These are phyloP conservation scores for Aphis craccivora DNA, from an alignment of 1,140 invertebrate genomes.

Conservation along the genomic window DNA sequence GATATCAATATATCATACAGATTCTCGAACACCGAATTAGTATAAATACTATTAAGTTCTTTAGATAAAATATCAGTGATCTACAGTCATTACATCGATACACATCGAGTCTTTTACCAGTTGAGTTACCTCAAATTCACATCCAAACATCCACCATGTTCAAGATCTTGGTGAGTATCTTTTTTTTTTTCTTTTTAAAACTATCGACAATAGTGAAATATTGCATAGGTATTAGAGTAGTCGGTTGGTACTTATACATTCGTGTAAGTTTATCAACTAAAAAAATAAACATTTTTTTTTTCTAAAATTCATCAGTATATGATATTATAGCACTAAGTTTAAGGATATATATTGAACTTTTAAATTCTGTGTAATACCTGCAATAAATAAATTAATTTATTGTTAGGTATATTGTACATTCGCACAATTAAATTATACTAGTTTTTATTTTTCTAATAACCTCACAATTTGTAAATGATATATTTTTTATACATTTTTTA, in stretches of 20 bases:
- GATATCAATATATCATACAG: neutral
- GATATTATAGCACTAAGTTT: too few species aligned
- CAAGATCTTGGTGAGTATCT: neutral
- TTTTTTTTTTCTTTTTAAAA: neutral
- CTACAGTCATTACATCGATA: neutral
- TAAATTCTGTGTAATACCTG: neutral
- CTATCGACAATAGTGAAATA: neutral
- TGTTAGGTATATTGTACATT: neutral
- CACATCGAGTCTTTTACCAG: too few species aligned
- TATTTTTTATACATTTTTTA: too few species aligned
- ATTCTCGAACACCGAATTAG: neutral
- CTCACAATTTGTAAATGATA: neutral
- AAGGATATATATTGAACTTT: too few species aligned
- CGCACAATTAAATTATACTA: neutral
- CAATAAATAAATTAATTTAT: neutral
- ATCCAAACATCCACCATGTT: slow-evolving; percentile 16
- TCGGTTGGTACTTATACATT: neutral
- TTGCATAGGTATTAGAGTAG: neutral
- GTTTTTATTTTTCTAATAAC: neutral
- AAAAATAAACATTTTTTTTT: neutral
- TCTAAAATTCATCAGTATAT: neutral
- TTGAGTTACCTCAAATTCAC: neutral
- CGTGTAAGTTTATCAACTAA: too few species aligned
- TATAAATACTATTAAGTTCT: neutral
- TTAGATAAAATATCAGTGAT: neutral